These are phyloP conservation scores for Chelon labrosus DNA, from an alignment of 2,797 vertebrate genomes.

Conservation along the genomic window DNA sequence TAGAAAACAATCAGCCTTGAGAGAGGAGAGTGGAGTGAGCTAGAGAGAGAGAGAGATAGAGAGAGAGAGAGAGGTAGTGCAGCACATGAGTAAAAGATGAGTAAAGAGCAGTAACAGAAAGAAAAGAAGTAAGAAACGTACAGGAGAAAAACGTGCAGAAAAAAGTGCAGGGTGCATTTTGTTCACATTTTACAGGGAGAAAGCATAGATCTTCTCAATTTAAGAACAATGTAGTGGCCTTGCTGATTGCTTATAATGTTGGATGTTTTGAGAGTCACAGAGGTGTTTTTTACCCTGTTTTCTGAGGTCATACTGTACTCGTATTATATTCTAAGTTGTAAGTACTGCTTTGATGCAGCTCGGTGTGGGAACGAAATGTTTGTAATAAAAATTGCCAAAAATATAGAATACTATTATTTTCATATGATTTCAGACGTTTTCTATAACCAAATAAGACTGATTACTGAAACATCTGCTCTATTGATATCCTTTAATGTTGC, in stretches of 20 bases:
- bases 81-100: conserved; percentile 46
- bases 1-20: conserved; percentile 85
- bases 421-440: too few species aligned
- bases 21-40: conserved; percentile 64
- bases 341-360: background rate
- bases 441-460: background rate
- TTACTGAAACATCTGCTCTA: background rate
- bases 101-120: conserved; percentile 43
- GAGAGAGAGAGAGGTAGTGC: conserved; percentile 29
- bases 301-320: background rate
- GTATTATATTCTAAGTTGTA: background rate
- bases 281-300: background rate
- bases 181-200: conserved; percentile 6
- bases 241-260: background rate
- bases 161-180: background rate
- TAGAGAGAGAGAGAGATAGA: conserved; percentile 15
- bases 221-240: background rate
- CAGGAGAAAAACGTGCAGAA: background rate
- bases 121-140: conserved; percentile 32
- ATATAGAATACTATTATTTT: background rate
- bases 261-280: background rate
- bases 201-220: background rate
- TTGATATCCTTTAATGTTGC: background rate
- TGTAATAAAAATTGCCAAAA: background rate
- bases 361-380: too few species aligned